Evolutionary conservation across 2,888 invertebrate genomes (phyloP), one percentile per base, ranked within the genome.

Genomic region (Trissonchulus latispiculum): DNA sequence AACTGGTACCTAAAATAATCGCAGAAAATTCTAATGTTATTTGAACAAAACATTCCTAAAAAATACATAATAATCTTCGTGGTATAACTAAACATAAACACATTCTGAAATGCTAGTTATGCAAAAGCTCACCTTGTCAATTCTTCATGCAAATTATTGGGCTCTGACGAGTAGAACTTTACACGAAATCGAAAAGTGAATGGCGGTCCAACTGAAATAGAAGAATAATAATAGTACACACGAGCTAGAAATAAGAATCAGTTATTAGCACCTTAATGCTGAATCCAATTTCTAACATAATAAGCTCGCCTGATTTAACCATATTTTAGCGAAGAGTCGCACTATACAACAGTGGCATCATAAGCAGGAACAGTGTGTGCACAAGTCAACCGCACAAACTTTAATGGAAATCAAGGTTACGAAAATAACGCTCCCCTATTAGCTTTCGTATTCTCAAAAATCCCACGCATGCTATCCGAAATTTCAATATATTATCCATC

Each of bases 141-240:
- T 85, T 99, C 99, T 86, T 99, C 99, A 74, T 95, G 89, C 75
- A 99, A 86, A 80, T 93, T 92, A 83, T 93, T 95, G 3, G 99
- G 99, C 84, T 99, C 99, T 0, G 95, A 95, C 1, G 97, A 95
- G 86, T 97, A 99, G 86, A 99, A 99, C 85, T 99, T 99, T 1
- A 99, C 97, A 86, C 92, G 91, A 70, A 99, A 88, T 74, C 94
- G 88, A 79, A 99, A 89, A 71, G 96, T 96, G 83, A 93, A 99
- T 1, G 97, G 97, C 74, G 97, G 97, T 23, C 97, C 97, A 87
- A 96, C 92, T 91, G 83, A 18, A 87, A 87, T 76, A 77, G 66
- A 76, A 75, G 74, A 75, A 73, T 29, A 76, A 32, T 8, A 62
- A 8, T n/a, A n/a, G n/a, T n/a, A n/a, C n/a, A n/a, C n/a, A n/a